Conservation (phyloP, 2,797 vertebrate species). For the Protosalanx chinensis region DNA sequence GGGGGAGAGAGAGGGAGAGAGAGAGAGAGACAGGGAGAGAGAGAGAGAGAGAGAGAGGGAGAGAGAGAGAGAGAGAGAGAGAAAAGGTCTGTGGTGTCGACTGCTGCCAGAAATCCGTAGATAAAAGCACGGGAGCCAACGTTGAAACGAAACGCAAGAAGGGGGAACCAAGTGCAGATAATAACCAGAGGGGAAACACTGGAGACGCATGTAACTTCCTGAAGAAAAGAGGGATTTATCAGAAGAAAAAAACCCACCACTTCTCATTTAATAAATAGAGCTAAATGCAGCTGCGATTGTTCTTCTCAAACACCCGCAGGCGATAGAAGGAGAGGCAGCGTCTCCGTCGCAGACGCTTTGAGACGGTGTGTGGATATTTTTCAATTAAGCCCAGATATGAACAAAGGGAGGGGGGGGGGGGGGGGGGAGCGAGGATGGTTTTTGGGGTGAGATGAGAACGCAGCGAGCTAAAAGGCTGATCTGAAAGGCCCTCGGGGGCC, state of each 20-base stretch:
- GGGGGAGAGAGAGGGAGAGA: too few species aligned
- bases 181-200: constrained; percentile 32
- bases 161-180: constrained; percentile 23
- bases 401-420: neutral
- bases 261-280: constrained; percentile 26
- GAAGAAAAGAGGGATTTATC: constrained; percentile 25
- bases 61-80: neutral
- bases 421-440: neutral
- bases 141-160: constrained; percentile 4
- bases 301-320: constrained; percentile 1
- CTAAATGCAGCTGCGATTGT: constrained; percentile 22
- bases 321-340: neutral
- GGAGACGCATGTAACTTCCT: constrained; percentile 25
- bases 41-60: too few species aligned
- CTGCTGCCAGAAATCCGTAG: constrained; percentile 45
- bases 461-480: neutral
- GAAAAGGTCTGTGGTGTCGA: constrained; percentile 39
- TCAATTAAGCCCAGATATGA: constrained; percentile 13
- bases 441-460: neutral
- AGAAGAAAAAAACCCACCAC: neutral
- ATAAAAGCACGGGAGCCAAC: constrained; percentile 54
- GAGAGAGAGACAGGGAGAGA: too few species aligned
- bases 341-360: neutral
- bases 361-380: neutral
- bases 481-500: neutral